Evolutionary conservation across 2,113 vertebrate species (phyloP), one percentile per base, ranked within the genome.

Genomic region (Gobio gobio): DNA sequence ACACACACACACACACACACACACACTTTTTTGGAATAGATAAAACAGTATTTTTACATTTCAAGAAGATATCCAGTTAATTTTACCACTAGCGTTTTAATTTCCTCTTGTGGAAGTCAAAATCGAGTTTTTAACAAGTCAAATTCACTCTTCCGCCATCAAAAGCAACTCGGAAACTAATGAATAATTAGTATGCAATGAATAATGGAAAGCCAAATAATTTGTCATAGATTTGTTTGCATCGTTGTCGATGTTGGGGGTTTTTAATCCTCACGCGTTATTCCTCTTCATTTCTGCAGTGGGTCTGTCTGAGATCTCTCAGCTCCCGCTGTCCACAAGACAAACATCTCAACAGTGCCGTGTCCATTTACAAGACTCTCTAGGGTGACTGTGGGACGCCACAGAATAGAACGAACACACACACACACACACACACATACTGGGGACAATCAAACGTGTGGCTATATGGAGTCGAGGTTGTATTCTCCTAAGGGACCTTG

Each of bases 331-430:
- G 3, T 54, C 74, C 56, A 26, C 58, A 59, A 64, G 36, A 79
- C 24, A 61, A 61, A 63, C 56, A 79, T 61, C 56, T 76, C 82
- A 64, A 61, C 18, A 61, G 14, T 16, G 54, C 75, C 20, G 63
- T 83, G 73, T 81, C 82, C 76, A 84, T 72, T 45, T 84, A 64
- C 76, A 49, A 43, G 14, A 29, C 49, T 54, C 83, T 54, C 83
- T 16, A 6, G 68, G 78, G 76, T 56, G 51, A 61, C 68, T 70
- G 45, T 54, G 63, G 47, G 45, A 82, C 16, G 29, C 78, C 68
- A 83, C 82, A 63, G 22, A 59, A 43, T 33, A 40, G 36, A 73
- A n/a, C 1, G 20, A 26, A n/a, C 45, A 47, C 20, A 66, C 61
- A 29, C 40, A 49, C 59, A 73, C 33, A 59, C 26, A 63, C 58